Evolutionary conservation across 2,888 invertebrate species (phyloP), one percentile per base, ranked within the genome.

Genomic region (Stegophylla sp.): DNA sequence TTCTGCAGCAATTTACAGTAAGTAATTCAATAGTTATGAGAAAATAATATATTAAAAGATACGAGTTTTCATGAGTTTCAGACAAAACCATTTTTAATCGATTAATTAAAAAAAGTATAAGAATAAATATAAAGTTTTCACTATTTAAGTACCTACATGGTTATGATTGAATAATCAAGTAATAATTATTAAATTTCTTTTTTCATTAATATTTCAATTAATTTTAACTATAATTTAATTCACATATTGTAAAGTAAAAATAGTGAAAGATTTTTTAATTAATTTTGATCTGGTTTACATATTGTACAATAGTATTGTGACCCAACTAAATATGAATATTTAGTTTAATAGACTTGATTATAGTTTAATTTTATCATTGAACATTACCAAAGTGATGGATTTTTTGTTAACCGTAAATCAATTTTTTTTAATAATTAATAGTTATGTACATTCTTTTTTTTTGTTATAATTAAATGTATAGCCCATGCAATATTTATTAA

Each of bases 1-100:
- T 79, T 71, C 79, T 79, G 61, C 61, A 79, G 34, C 69, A 79
- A 79, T 79, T 71, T 59, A 41, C 48, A 79, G 79, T 79, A 79
- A 79, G 79, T 79, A 61, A 63, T 79, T 71, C 26, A 48, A 10
- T 51, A 10, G 23, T 79, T 48, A n/a, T n/a, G n/a, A n/a, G n/a
- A n/a, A n/a, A n/a, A n/a, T n/a, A n/a, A n/a, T n/a, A n/a, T n/a
- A n/a, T n/a, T n/a, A n/a, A n/a, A n/a, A n/a, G n/a, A n/a, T n/a
- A n/a, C n/a, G n/a, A n/a, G n/a, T n/a, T n/a, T n/a, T n/a, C n/a
- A n/a, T n/a, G n/a, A n/a, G n/a, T n/a, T n/a, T n/a, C n/a, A n/a
- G n/a, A n/a, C n/a, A n/a, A n/a, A n/a, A n/a, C n/a, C n/a, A n/a
- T 67, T 56, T 67, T 56, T 51, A 26, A 76, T 41, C 34, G 23